phyloP scores from a whole-genome alignment of 37 sponge, comb jelly and placozoan species.

The Crambe crambe region DNA sequence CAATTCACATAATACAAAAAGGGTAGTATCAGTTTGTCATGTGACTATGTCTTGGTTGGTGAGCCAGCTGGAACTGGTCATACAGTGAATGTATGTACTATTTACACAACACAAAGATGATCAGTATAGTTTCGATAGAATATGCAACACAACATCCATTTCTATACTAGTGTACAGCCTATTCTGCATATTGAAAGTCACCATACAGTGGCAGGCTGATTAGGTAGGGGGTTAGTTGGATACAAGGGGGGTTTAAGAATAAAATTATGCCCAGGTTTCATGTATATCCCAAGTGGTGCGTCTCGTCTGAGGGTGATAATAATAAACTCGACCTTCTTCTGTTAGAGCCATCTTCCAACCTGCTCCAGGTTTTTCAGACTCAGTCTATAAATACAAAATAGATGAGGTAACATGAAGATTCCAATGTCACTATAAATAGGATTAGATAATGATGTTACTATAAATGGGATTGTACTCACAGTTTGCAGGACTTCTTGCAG shows the following conservation, averaged over 20 bases:
- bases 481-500: slow-evolving; percentile 33
- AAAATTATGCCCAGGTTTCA: slow-evolving; percentile 56
- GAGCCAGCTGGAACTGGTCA: too few relatives aligned
- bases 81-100: too few relatives aligned
- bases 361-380: slow-evolving; percentile 20
- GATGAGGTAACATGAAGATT: background rate
- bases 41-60: background rate
- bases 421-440: background rate
- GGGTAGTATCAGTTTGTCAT: background rate
- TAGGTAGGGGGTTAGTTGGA: too few relatives aligned
- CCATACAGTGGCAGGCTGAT: too few relatives aligned
- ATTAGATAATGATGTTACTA: background rate
- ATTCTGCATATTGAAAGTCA: too few relatives aligned
- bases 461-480: slow-evolving; percentile 1
- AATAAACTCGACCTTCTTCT: slow-evolving; percentile 57
- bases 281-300: slow-evolving; percentile 61
- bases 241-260: too few relatives aligned
- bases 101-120: too few relatives aligned
- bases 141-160: too few relatives aligned
- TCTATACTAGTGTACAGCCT: too few relatives aligned
- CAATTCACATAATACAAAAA: background rate
- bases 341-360: slow-evolving; percentile 55
- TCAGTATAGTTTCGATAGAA: too few relatives aligned
- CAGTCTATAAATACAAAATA: background rate
- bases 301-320: slow-evolving; percentile 50